Base-by-base conservation (phyloP, 1,140 invertebrate species). In the Araneus ventricosus region DNA sequence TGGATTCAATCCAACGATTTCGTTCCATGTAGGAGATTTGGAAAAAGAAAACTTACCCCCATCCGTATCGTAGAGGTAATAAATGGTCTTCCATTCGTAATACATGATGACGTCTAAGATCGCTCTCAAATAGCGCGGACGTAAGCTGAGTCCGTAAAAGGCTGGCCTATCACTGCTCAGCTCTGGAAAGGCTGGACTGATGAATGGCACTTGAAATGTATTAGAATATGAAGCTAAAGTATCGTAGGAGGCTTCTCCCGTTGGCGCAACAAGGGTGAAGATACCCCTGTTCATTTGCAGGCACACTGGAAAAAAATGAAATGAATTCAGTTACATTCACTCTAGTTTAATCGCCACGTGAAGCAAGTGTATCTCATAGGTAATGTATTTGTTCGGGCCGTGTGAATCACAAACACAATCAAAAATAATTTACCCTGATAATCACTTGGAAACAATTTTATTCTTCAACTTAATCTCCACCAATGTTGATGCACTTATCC, bases 191-290 rank as follows among this genome's bases (percentile, higher is more conserved):
- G 97, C 98, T 17, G 98, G 98, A 45, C 98, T 99, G 61, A 99
- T 97, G 95, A 99, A 99, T 37, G 99, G 99, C 97, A 99, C 98
- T 95, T 99, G 97, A 95, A 99, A 99, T 7, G 98, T 99, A 95
- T 99, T 99, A 94, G 98, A 98, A 96, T 99, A 99, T 1, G 98
- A 99, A 95, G 99, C 98, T 63, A 99, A 96, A 39, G 98, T 99
- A 95, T 99, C 97, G 95, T 99, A 98, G 6, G 98, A 98, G 6
- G 98, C 97, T 94, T 97, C 98, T 8, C 99, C 98, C 6, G 98
- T 97, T n/a, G 94, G 94, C 1, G 98, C 98, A 94, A 99, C 96
- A 97, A 99, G 98, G 6, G 98, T 97, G 95, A 97, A 98, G 84
- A 99, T 98, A n/a, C 98, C 98, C 94, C 98, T 96, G 39, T 97